Base-by-base conservation (phyloP, 2,797 vertebrate genomes). In the Bovichtus diacanthus region DNA sequence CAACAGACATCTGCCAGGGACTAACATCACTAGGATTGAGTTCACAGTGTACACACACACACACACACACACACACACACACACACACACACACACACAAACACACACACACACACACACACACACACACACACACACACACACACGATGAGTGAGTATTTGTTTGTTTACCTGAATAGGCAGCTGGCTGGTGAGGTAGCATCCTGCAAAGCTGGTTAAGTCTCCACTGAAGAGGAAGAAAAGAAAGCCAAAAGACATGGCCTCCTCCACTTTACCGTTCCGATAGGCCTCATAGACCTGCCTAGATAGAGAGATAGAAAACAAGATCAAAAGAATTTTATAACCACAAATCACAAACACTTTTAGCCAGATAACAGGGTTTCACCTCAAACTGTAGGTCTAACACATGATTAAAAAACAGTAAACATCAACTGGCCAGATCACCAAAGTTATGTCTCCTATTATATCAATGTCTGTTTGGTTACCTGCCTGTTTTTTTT, bases 231-330 rank as follows among this genome's bases (percentile, higher is more conserved):
- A 63, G 82, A 94, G 93, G 72, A 93, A 94, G 51, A 95, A 86
- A 54, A 95, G 91, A 79, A 96, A 95, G 34, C 90, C 92, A 67
- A 93, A 74, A 59, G 95, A 95, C 83, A 95, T 91, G 0, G 90
- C 94, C 74, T 94, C 89, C 39, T 92, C 94, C 56, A 93, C 93
- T 87, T 92, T 94, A 56, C 94, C 92, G 41, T 79, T 95, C 70
- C 86, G 90, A 78, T 92, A 88, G 41, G 94, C 86, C 58, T 91
- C n/a, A 13, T 76, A 92, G 9, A 95, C 91, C 80, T 95, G 94
- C 77, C 93, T 94, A 4, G 4, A 38, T 36, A 8, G 27, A 58
- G 4, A n/a, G n/a, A n/a, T 9, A 34, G 6, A 34, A 34, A 31
- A 10, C 38, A 39, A 39, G 10, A 39, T 39, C 11, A 1, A 39